Base-by-base conservation (phyloP, 1,140 invertebrate genomes). In the Ylistrum balloti region DNA sequence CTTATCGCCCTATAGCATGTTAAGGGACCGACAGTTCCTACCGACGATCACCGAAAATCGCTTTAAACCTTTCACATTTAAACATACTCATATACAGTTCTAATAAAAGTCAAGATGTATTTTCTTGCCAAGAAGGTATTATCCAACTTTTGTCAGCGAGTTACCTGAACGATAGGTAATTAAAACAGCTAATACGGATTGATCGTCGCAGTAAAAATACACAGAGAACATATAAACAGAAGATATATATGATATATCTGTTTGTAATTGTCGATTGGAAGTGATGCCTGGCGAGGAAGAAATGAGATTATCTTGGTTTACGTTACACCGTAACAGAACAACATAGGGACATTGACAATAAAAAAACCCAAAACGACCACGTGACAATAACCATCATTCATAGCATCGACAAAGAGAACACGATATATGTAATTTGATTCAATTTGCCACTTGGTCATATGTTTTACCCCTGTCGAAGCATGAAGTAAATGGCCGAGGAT, bases 101-200 rank as follows among this genome's bases (percentile, higher is more conserved):
- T 11, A 28, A 74, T 28, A 74, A 74, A 74, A 74, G 17, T 28
- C 22, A 9, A 5, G 22, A 17, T 17, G n/a, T 20, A 20, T 17
- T 48, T 74, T 74, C 56, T 74, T 74, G 56, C 56, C 56, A 74
- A 74, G 56, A n/a, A 74, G 28, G 56, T 74, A n/a, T 74, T 22
- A 74, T 74, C 56, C 17, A 74, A 74, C n/a, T 74, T 74, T 74
- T 74, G 56, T 74, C 56, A n/a, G 5, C 15, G 56, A 74, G 56
- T 7, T 74, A 5, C n/a, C 56, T 5, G 13, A 74, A 28, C 56
- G 56, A 74, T 17, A 28, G 17, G 22, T 28, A 22, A 74, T 74
- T n/a, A 74, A 74, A n/a, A 74, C 0, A 74, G 5, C 56, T 74
- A 74, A 74, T 74, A 74, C 22, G 5, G 5, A 74, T 74, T n/a